A percentile compares a stretch with the other conserved stretches of the same genome.
Conservation (phyloP, 2,797 vertebrate genomes). For the Rhyacichthys aspro region DNA sequence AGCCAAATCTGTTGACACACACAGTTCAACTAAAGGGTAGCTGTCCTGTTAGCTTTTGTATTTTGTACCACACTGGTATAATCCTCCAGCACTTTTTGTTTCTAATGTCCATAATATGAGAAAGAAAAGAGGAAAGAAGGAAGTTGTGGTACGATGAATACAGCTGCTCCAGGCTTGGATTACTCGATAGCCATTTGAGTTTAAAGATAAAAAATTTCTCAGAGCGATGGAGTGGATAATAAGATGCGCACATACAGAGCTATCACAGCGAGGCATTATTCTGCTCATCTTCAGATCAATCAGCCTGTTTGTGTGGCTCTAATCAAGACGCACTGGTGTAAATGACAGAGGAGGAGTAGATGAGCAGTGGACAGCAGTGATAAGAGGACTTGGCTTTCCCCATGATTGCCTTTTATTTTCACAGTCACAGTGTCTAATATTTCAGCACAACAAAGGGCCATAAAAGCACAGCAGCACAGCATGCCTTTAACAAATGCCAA, state of each 20-base stretch:
- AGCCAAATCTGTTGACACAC: slow-evolving; percentile 17
- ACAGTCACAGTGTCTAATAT: slow-evolving; percentile 15
- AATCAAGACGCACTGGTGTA: slow-evolving; percentile 48
- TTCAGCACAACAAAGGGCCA: slow-evolving; percentile 35
- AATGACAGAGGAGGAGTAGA: slow-evolving; percentile 31
- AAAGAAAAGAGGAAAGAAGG: slow-evolving; percentile 5
- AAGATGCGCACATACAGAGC: slow-evolving; percentile 14
- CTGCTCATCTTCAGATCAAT: slow-evolving; percentile 48
- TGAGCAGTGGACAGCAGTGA: slow-evolving; percentile 21
- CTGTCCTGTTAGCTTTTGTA: background rate
- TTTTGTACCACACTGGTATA: slow-evolving; percentile 5
- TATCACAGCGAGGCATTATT: slow-evolving; percentile 36
- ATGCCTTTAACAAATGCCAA: slow-evolving; percentile 52
- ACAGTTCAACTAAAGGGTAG: slow-evolving; percentile 28
- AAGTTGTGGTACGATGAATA: slow-evolving; percentile 5
- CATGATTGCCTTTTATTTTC: slow-evolving; percentile 22
- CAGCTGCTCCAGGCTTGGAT: slow-evolving; percentile 13
- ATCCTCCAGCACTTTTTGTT: background rate
- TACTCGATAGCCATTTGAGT: slow-evolving; percentile 18
- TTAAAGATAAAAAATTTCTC: slow-evolving; percentile 40
- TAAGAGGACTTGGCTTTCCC: slow-evolving; percentile 46
- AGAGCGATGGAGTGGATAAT: slow-evolving; percentile 25
- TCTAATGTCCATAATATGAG: background rate
- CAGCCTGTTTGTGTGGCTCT: slow-evolving; percentile 48
- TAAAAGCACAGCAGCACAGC: slow-evolving; percentile 41